Conservation (phyloP, 2,888 invertebrate genomes). For the Dicyrtomina minuta region DNA sequence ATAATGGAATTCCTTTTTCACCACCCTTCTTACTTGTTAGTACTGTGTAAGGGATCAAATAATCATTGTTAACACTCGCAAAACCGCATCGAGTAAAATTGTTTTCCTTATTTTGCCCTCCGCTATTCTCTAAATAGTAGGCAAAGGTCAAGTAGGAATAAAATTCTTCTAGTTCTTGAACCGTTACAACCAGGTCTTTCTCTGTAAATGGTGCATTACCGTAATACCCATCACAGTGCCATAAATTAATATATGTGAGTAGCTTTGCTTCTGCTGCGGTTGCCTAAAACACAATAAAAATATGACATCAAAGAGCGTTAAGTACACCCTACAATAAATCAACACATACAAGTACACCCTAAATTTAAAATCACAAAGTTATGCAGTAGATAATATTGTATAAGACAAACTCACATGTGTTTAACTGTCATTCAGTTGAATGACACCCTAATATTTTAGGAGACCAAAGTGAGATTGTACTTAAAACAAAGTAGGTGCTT, state of each 20-base stretch:
- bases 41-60: constrained; percentile 88
- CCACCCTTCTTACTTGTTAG: constrained; percentile 62
- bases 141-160: constrained; percentile 87
- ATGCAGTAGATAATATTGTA: no score
- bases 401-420: no score
- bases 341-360: no score
- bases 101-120: constrained; percentile 53
- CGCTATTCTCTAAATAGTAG: constrained; percentile 62
- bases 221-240: constrained; percentile 87
- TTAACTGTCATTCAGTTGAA: no score
- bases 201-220: constrained; percentile 83
- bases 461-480: no score
- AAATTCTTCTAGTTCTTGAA: constrained; percentile 85
- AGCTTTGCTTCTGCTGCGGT: constrained; percentile 86
- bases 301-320: no score
- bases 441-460: no score
- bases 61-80: constrained; percentile 87
- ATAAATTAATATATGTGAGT: constrained; percentile 86
- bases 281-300: constrained; percentile 30
- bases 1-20: constrained; percentile 85
- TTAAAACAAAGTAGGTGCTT: no score
- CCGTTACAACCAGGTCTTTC: constrained; percentile 84
- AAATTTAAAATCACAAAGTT: no score
- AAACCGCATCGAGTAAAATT: constrained; percentile 78
- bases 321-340: no score